These are phyloP conservation scores for Eurois occulta DNA, from an alignment of 2,888 invertebrate genomes.

Conservation along the genomic window DNA sequence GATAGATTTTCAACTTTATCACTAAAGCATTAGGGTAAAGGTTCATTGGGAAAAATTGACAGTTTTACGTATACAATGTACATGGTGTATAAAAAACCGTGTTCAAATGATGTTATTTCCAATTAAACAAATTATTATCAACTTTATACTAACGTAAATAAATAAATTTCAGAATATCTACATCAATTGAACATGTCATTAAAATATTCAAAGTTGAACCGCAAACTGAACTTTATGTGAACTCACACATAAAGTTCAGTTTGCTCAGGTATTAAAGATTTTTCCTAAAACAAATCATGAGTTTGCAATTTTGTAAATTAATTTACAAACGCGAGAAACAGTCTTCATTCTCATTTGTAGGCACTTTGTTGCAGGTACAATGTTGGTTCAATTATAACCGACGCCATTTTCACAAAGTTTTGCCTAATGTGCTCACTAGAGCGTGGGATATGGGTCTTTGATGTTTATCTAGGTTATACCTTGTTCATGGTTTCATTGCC, in stretches of 20 bases:
- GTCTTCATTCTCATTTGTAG: not conserved
- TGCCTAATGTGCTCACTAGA: conserved; percentile 73
- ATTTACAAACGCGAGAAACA: not conserved
- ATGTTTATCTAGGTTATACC: conserved; percentile 72
- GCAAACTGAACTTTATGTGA: not conserved
- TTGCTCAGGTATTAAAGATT: not conserved
- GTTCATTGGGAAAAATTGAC: too few species aligned
- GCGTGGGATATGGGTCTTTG: conserved; percentile 75
- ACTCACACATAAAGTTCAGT: not conserved
- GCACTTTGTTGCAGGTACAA: conserved; percentile 22
- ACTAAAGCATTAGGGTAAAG: too few species aligned
- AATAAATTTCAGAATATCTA: not conserved
- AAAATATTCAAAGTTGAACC: not conserved
- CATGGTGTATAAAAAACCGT: not conserved
- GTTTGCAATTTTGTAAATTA: not conserved
- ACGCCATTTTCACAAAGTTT: conserved; percentile 54
- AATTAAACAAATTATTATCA: not conserved
- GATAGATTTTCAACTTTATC: too few species aligned
- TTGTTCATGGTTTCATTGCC: conserved; percentile 60
- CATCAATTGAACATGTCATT: not conserved
- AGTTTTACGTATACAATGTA: too few species aligned
- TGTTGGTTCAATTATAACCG: conserved; percentile 35
- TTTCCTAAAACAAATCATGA: not conserved
- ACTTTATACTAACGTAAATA: not conserved
- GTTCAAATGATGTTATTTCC: not conserved